phyloP scores from a whole-genome alignment of 2,113 vertebrate species.

The Sturnira hondurensis region DNA sequence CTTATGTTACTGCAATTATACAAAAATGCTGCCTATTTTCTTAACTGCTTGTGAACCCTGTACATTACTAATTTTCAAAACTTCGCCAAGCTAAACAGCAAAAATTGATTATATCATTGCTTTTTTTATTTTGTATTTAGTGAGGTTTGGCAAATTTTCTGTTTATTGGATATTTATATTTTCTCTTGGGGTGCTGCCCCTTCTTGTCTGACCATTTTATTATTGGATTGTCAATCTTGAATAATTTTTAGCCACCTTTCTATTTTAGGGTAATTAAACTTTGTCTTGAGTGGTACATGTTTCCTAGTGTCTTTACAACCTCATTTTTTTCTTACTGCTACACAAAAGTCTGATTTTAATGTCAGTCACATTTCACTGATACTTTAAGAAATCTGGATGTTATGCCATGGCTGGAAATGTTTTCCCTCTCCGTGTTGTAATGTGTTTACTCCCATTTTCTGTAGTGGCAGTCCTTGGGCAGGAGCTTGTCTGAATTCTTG shows the following conservation, averaged over 20 bases:
- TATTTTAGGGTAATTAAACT: neutral
- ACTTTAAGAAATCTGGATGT: constrained; percentile 1
- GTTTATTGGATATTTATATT: neutral
- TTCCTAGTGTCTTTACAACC: neutral
- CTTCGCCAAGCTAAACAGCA: neutral
- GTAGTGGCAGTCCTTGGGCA: neutral
- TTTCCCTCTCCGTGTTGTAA: neutral
- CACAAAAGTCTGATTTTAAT: neutral
- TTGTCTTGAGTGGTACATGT: neutral
- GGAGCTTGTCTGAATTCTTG: neutral
- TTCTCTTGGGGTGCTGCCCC: neutral
- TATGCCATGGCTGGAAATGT: neutral
- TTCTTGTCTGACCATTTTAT: neutral
- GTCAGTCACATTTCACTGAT: neutral
- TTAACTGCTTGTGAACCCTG: neutral
- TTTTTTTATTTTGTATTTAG: neutral
- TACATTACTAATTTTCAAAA: neutral
- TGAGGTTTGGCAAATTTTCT: neutral
- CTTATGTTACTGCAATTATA: neutral
- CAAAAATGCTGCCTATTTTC: neutral
- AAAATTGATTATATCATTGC: neutral
- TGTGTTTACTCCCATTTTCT: neutral
- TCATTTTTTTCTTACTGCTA: neutral
- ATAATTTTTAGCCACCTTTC: neutral
- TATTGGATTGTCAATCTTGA: neutral